Evolutionary conservation across 2,113 vertebrate genomes (phyloP).

Genomic region (Anguilla rostrata): DNA sequence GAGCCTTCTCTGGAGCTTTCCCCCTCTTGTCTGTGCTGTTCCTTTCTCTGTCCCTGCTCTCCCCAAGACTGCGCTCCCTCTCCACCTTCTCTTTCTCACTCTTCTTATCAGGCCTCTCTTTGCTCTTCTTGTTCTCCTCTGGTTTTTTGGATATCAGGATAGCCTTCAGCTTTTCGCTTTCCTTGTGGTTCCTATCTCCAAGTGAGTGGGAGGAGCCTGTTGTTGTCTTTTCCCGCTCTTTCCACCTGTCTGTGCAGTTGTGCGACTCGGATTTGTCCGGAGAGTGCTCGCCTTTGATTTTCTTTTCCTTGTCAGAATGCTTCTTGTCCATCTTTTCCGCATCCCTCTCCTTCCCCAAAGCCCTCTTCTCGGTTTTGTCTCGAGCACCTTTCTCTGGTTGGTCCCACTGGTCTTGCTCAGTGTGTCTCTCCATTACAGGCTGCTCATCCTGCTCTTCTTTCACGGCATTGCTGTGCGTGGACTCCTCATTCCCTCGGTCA

Average conservation of each 20-base stretch:
- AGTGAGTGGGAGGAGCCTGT: conserved; percentile 62
- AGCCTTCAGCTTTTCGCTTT: conserved; percentile 84
- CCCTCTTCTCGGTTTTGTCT: conserved; percentile 84
- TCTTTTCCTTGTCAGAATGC: conserved; percentile 88
- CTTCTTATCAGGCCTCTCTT: conserved; percentile 86
- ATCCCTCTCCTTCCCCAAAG: conserved; percentile 81
- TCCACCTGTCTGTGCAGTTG: conserved; percentile 79
- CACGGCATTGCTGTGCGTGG: conserved; percentile 53
- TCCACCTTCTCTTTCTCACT: conserved; percentile 78
- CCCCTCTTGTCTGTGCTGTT: conserved; percentile 76
- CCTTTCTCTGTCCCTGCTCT: conserved; percentile 83
- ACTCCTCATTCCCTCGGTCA: conserved; percentile 62
- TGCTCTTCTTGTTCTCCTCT: conserved; percentile 86
- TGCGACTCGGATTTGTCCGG: conserved; percentile 80
- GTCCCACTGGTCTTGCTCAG: conserved; percentile 78
- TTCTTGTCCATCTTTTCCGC: conserved; percentile 83
- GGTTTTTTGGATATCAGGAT: conserved; percentile 71
- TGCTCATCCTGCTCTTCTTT: conserved; percentile 81
- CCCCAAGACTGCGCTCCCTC: conserved; percentile 73
- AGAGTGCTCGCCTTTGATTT: conserved; percentile 78
- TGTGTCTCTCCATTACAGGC: conserved; percentile 66
- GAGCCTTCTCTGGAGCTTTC: conserved; percentile 79
- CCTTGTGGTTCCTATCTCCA: conserved; percentile 83
- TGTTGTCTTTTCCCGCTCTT: conserved; percentile 69
- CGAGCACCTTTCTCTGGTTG: conserved; percentile 78